These are phyloP conservation scores for Isaurus tuberculatus DNA, from an alignment of 92 coral and sea anemone genomes.

Conservation along the genomic window DNA sequence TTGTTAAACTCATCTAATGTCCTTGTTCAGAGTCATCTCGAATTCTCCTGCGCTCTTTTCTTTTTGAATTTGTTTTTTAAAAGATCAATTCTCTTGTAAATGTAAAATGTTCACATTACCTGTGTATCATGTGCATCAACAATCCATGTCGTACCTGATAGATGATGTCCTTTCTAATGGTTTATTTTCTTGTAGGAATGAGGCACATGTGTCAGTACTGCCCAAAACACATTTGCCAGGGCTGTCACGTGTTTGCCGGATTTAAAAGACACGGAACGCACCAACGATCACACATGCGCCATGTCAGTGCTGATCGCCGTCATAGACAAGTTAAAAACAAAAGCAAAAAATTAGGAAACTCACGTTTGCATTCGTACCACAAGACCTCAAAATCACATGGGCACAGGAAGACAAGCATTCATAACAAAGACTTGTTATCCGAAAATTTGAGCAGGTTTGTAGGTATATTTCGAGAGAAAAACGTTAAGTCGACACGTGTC, in stretches of 20 bases:
- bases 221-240: constrained; percentile 34
- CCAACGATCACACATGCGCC: constrained; percentile 26
- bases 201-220: constrained; percentile 42
- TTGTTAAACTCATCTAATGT: too few species aligned
- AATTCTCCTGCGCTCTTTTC: too few species aligned
- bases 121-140: too few species aligned
- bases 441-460: constrained; percentile 1
- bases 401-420: not conserved
- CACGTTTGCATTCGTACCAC: not conserved
- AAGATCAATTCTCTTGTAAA: too few species aligned
- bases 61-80: too few species aligned
- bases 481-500: too few species aligned
- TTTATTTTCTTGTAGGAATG: not conserved
- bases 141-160: too few species aligned
- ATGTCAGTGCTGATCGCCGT: constrained; percentile 48
- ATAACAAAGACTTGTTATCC: not conserved
- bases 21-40: too few species aligned
- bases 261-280: constrained; percentile 22
- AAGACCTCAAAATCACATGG: not conserved
- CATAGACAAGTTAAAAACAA: not conserved
- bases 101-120: too few species aligned
- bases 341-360: not conserved
- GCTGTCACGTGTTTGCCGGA: constrained; percentile 29
- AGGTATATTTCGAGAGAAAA: not conserved
- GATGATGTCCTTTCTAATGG: too few species aligned